Evolutionary conservation across 1,140 invertebrate species (phyloP).

Genomic region (Pseudomyrmex pallidus): DNA sequence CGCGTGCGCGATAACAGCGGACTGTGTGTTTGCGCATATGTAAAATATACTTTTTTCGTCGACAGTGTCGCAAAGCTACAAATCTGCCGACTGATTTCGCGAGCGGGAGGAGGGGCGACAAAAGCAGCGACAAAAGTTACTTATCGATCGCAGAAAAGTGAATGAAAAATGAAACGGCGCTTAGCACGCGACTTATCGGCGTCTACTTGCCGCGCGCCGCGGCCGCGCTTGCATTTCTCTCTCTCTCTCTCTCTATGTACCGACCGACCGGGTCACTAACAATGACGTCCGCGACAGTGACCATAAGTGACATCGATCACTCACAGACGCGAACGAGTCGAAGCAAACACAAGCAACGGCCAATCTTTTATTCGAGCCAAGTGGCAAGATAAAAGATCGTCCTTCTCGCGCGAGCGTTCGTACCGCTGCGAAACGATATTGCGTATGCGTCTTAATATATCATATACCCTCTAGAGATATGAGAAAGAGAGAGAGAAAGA

Average conservation of each 20-base stretch:
- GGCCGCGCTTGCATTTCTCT: constrained; percentile 4
- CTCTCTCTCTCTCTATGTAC: too few relatives aligned
- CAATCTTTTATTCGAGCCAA: constrained; percentile 44
- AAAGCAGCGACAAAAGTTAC: neutral
- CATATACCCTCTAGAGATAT: too few relatives aligned
- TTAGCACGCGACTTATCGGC: constrained; percentile 60
- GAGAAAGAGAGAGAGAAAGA: too few relatives aligned
- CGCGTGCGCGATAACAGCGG: neutral
- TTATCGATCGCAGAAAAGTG: constrained; percentile 58
- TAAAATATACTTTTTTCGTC: neutral
- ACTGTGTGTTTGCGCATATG: neutral
- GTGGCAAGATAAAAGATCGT: neutral
- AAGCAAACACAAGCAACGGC: constrained; percentile 12
- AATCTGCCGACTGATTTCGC: constrained; percentile 15
- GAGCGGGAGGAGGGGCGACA: neutral
- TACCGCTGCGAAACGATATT: too few relatives aligned
- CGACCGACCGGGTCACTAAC: constrained; percentile 42
- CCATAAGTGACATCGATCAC: constrained; percentile 59
- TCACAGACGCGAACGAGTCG: neutral
- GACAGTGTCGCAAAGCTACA: constrained; percentile 1
- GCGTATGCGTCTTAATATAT: too few relatives aligned
- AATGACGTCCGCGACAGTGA: constrained; percentile 68
- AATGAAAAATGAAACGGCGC: constrained; percentile 65
- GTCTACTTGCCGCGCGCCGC: constrained; percentile 47
- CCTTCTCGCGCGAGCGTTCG: neutral